phyloP scores from a whole-genome alignment of 2,888 invertebrate species.

The Halictus quadricinctus region DNA sequence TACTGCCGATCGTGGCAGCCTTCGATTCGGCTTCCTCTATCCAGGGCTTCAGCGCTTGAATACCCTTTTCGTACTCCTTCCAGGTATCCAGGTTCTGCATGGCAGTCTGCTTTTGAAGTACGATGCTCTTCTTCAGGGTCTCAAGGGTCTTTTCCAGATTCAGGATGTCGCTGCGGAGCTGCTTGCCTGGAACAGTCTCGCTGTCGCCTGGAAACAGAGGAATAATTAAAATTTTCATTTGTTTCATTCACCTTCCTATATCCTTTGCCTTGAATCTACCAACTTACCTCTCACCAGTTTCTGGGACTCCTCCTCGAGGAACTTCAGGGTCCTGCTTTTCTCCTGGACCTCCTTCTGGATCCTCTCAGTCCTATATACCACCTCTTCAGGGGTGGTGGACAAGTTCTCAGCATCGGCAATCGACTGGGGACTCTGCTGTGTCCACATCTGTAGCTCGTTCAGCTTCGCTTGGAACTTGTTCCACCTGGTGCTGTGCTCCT shows the following conservation, averaged over 20 bases:
- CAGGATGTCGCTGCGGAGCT: constrained; percentile 89
- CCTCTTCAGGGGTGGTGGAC: constrained; percentile 92
- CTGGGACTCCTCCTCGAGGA: constrained; percentile 89
- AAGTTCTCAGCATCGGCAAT: constrained; percentile 90
- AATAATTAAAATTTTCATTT: not conserved
- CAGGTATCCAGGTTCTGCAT: constrained; percentile 92
- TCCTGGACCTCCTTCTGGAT: constrained; percentile 90
- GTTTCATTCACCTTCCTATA: not conserved
- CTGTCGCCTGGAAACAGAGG: constrained; percentile 83
- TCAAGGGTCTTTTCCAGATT: constrained; percentile 90
- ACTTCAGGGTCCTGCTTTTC: constrained; percentile 88
- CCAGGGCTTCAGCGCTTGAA: constrained; percentile 93
- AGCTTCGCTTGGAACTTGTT: constrained; percentile 90
- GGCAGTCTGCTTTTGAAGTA: constrained; percentile 89
- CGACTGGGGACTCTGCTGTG: constrained; percentile 88
- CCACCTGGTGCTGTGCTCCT: constrained; percentile 92
- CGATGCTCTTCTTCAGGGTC: constrained; percentile 89
- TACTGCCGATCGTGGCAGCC: constrained; percentile 87
- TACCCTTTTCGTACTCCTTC: constrained; percentile 91
- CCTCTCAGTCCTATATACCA: constrained; percentile 89
- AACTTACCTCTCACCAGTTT: constrained; percentile 85
- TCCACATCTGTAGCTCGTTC: constrained; percentile 91
- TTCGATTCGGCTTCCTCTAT: constrained; percentile 94
- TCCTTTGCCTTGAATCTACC: not conserved
- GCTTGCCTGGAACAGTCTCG: constrained; percentile 88